Percentiles rank a stretch among this genome's conserved stretches.
Conservation (phyloP, 1,140 invertebrate genomes). For the Nasonia giraulti region DNA sequence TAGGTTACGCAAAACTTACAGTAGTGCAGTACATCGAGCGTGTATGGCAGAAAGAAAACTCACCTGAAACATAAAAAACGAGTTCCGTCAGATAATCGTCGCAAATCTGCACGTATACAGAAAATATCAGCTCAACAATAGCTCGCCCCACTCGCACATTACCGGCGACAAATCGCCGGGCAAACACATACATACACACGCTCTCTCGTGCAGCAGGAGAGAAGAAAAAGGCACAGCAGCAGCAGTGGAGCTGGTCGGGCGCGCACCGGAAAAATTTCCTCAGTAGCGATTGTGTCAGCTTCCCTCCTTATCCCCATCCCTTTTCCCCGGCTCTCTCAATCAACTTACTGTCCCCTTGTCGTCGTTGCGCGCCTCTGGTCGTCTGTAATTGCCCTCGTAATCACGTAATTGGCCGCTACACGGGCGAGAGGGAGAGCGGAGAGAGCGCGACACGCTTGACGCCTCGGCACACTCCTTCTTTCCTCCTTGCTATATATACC, state of each 20-base stretch:
- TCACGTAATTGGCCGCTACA: conserved; percentile 43
- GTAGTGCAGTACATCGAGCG: not conserved
- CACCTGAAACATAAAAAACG: conserved; percentile 27
- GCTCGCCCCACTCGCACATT: not conserved
- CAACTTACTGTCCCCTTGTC: conserved; percentile 22
- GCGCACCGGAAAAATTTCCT: conserved; percentile 4
- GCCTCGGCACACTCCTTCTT: conserved; percentile 21
- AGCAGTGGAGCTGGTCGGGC: not conserved
- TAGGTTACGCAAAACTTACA: too few species aligned
- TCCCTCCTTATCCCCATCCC: not conserved
- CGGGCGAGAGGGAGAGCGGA: not conserved
- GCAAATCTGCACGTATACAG: too few species aligned
- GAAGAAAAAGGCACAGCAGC: not conserved
- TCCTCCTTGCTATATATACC: not conserved
- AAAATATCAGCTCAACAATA: too few species aligned
- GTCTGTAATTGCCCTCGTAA: conserved; percentile 45
- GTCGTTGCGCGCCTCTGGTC: not conserved
- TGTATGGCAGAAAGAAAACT: not conserved
- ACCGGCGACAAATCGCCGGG: not conserved
- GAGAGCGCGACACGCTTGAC: not conserved
- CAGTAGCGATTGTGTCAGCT: conserved; percentile 10
- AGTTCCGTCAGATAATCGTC: not conserved
- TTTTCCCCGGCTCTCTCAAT: conserved; percentile 1
- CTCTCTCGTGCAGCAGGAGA: not conserved
- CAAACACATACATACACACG: not conserved